phyloP scores from a whole-genome alignment of 1,140 invertebrate genomes.

The Caenorhabditis briggsae region DNA sequence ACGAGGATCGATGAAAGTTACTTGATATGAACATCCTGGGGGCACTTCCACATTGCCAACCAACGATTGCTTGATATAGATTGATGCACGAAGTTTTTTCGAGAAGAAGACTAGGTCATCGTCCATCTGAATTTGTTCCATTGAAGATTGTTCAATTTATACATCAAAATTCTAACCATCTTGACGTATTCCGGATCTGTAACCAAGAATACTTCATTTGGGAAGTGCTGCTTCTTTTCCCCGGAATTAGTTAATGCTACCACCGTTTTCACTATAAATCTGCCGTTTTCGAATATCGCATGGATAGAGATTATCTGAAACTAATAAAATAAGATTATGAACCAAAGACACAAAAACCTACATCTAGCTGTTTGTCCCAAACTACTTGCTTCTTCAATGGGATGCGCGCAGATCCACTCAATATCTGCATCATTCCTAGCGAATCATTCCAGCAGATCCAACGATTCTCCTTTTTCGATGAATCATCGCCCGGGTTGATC shows the following conservation, averaged over 20 bases:
- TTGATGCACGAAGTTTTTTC: background rate
- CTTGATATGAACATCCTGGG: background rate
- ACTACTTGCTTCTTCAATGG: background rate
- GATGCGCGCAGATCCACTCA: background rate
- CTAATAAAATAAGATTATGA: too few relatives aligned
- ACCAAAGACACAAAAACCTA: background rate
- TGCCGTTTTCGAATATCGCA: background rate
- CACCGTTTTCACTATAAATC: background rate
- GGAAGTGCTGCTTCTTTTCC: background rate
- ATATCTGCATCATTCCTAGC: background rate
- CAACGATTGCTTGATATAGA: background rate
- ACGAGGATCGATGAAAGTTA: background rate
- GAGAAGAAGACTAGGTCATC: background rate
- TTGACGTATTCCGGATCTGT: background rate
- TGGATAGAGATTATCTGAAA: background rate
- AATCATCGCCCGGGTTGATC: background rate
- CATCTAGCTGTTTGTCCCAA: constrained; percentile 11
- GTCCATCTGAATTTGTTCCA: background rate
- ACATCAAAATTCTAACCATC: background rate
- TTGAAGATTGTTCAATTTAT: too few relatives aligned
- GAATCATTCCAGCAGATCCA: constrained; percentile 34
- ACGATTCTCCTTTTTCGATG: background rate
- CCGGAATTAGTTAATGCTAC: background rate
- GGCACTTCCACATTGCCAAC: background rate
- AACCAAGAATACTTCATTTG: background rate